phyloP scores from a whole-genome alignment of 2,113 vertebrate genomes.

The Actenoides lindsayi region DNA sequence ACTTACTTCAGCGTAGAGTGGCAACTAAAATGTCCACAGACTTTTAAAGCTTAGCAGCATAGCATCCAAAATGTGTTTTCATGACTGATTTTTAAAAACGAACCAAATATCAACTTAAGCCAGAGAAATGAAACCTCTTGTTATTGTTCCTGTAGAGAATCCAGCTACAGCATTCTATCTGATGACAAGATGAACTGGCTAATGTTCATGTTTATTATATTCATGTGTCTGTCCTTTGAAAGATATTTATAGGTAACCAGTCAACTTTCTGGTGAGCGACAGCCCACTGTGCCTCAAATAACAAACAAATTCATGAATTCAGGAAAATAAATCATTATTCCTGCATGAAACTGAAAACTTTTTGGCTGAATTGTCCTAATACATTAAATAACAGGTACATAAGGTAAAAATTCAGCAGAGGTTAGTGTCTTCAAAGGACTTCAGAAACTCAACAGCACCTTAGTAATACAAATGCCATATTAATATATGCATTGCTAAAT shows the following conservation, averaged over 20 bases:
- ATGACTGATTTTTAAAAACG: background rate
- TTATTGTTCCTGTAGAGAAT: background rate
- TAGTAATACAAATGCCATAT: background rate
- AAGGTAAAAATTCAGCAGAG: background rate
- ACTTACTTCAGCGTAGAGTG: background rate
- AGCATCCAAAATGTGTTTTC: background rate
- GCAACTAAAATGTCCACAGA: background rate
- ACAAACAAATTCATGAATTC: background rate
- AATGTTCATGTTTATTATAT: background rate
- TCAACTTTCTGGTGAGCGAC: background rate
- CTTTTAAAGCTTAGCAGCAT: background rate
- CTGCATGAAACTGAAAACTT: background rate
- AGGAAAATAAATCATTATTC: background rate
- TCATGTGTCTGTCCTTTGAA: background rate
- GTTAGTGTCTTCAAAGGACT: background rate
- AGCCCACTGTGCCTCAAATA: background rate
- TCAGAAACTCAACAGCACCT: background rate
- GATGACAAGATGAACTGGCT: background rate
- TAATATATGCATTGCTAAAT: background rate
- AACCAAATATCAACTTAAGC: background rate
- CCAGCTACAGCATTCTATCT: background rate
- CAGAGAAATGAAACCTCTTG: background rate
- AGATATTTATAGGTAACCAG: background rate
- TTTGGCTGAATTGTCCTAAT: background rate
- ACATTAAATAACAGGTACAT: background rate